A percentile compares a stretch with the other conserved stretches of the same genome.
These are phyloP conservation scores for Podilymbus podiceps DNA, from an alignment of 2,113 vertebrate species.

Conservation along the genomic window DNA sequence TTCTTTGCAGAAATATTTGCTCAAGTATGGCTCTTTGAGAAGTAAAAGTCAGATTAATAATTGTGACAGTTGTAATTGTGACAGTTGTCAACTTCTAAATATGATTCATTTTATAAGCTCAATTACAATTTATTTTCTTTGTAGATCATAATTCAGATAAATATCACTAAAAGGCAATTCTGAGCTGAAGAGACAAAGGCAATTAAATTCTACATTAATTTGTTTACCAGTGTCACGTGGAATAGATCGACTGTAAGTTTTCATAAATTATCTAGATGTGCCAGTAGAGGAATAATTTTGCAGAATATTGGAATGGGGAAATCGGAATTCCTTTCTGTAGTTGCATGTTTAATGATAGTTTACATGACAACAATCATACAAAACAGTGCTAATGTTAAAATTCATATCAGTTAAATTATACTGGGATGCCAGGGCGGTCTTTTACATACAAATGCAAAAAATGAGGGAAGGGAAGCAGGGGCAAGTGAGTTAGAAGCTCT, in stretches of 20 bases:
- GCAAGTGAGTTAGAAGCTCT: background rate
- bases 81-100: conserved; percentile 19
- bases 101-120: background rate
- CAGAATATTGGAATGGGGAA: background rate
- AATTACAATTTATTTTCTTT: conserved; percentile 20
- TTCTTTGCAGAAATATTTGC: conserved; percentile 10
- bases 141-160: conserved; percentile 31
- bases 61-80: conserved; percentile 23
- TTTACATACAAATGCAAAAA: background rate
- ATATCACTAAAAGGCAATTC: conserved; percentile 5
- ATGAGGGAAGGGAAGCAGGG: background rate
- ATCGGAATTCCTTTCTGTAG: background rate
- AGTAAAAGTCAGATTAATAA: conserved; percentile 8
- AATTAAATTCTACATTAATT: conserved; percentile 47
- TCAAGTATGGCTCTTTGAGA: background rate
- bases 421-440: background rate
- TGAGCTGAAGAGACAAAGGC: conserved; percentile 25
- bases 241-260: conserved; percentile 13
- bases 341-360: background rate
- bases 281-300: background rate
- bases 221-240: conserved; percentile 27
- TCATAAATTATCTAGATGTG: background rate
- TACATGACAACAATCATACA: background rate
- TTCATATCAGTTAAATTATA: background rate
- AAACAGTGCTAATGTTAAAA: background rate